These are phyloP conservation scores for Hedya salicella DNA, from an alignment of 2,888 invertebrate species.

Conservation along the genomic window DNA sequence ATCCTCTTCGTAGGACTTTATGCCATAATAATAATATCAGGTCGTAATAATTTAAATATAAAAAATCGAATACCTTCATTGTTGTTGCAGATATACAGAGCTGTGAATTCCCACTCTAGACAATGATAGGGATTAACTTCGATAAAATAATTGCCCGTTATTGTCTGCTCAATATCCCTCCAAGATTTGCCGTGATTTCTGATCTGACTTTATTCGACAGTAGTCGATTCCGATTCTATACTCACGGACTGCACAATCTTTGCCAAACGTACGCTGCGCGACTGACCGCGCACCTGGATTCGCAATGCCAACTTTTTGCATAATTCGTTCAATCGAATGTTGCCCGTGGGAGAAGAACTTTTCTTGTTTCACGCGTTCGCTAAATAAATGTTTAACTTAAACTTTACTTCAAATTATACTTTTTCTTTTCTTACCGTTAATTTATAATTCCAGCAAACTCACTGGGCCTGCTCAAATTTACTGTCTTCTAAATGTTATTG, in stretches of 20 bases:
- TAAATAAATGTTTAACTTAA: conserved; percentile 40
- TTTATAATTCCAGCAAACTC: conserved; percentile 31
- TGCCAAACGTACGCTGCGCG: background rate
- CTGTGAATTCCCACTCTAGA: too few species aligned
- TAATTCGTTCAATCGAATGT: conserved; percentile 43
- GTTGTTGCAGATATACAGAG: too few species aligned
- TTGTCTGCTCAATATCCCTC: too few species aligned
- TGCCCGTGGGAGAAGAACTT: conserved; percentile 40
- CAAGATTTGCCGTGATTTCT: too few species aligned
- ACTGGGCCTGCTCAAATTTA: conserved; percentile 26
- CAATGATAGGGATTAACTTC: too few species aligned
- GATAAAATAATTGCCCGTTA: too few species aligned
- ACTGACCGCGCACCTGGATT: conserved; percentile 26
- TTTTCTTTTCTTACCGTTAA: conserved; percentile 34
- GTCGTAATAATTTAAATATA: too few species aligned
- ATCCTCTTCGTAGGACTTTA: too few species aligned
- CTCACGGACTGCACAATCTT: background rate
- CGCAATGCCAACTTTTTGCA: conserved; percentile 38
- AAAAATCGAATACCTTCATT: too few species aligned
- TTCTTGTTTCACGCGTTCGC: conserved; percentile 39
- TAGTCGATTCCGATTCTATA: too few species aligned
- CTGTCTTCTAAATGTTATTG: conserved; percentile 36
- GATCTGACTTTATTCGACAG: too few species aligned
- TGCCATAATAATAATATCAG: too few species aligned
- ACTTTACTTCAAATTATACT: conserved; percentile 35